Conservation (phyloP, 1,140 invertebrate species). For the Atta texana region DNA sequence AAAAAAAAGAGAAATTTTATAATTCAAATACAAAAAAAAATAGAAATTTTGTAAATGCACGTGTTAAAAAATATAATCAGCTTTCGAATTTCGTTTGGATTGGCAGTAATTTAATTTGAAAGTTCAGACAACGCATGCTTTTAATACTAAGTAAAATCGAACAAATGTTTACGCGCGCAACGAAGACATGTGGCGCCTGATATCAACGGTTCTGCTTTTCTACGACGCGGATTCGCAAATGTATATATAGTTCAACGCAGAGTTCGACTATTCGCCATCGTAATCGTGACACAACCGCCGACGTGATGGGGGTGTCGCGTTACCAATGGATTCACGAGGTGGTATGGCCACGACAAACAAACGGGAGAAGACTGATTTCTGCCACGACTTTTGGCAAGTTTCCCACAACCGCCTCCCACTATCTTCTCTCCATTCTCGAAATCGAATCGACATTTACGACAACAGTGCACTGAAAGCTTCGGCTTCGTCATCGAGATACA, state of each 20-base stretch:
- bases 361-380: constrained; percentile 77
- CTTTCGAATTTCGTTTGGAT: neutral
- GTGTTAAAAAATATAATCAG: neutral
- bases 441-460: constrained; percentile 80
- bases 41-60: neutral
- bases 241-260: constrained; percentile 26
- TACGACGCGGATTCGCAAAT: constrained; percentile 21
- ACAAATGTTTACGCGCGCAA: constrained; percentile 17
- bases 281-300: constrained; percentile 62
- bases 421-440: constrained; percentile 71
- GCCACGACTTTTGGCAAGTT: constrained; percentile 78
- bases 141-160: neutral
- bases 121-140: neutral
- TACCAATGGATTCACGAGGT: constrained; percentile 71
- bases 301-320: constrained; percentile 67
- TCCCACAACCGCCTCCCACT: constrained; percentile 73
- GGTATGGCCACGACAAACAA: constrained; percentile 70
- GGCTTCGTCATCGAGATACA: constrained; percentile 75
- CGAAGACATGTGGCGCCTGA: constrained; percentile 15
- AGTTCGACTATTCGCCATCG: constrained; percentile 50
- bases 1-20: neutral
- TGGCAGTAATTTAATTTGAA: neutral
- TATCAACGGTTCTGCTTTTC: constrained; percentile 5
- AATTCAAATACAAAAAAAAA: neutral
- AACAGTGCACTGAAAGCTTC: constrained; percentile 72